phyloP scores from a whole-genome alignment of 2,797 vertebrate genomes.

The Sebastiscus tertius region DNA sequence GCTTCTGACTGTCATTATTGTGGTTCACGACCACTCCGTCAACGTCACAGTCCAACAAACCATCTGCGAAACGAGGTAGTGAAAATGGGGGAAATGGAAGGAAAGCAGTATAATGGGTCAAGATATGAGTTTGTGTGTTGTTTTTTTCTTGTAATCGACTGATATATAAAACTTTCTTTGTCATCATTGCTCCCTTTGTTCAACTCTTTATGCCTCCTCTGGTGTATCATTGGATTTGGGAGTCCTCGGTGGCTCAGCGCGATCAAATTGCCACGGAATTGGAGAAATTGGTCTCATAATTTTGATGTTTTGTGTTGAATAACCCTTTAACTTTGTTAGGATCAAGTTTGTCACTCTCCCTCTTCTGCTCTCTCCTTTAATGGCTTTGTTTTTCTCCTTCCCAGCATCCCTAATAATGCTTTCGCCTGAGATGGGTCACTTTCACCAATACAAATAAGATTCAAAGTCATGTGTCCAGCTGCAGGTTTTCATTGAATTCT shows the following conservation, averaged over 20 bases:
- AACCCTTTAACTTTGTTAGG: slow-evolving; percentile 80
- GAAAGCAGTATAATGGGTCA: slow-evolving; percentile 27
- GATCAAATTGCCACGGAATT: slow-evolving; percentile 71
- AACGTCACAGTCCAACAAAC: slow-evolving; percentile 50
- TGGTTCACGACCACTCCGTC: slow-evolving; percentile 77
- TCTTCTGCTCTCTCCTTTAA: slow-evolving; percentile 67
- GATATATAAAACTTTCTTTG: slow-evolving; percentile 66
- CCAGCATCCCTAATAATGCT: slow-evolving; percentile 85
- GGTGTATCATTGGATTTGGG: slow-evolving; percentile 72
- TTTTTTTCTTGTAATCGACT: slow-evolving; percentile 54
- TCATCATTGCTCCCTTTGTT: slow-evolving; percentile 56
- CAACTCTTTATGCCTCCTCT: slow-evolving; percentile 50
- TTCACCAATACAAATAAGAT: slow-evolving; percentile 97
- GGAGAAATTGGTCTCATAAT: slow-evolving; percentile 81
- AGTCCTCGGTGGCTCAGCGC: slow-evolving; percentile 53
- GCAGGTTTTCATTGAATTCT: slow-evolving; percentile 90
- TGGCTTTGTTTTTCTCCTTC: slow-evolving; percentile 78
- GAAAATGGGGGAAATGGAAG: slow-evolving; percentile 35
- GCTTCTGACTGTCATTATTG: slow-evolving; percentile 82
- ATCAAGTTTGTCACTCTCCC: slow-evolving; percentile 77
- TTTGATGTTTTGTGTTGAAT: slow-evolving; percentile 76
- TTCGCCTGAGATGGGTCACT: slow-evolving; percentile 89
- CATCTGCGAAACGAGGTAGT: slow-evolving; percentile 24
- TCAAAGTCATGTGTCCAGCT: slow-evolving; percentile 93
- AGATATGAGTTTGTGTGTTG: slow-evolving; percentile 12